Base-by-base conservation (phyloP, 2,888 invertebrate species). In the Tenthredo notha region DNA sequence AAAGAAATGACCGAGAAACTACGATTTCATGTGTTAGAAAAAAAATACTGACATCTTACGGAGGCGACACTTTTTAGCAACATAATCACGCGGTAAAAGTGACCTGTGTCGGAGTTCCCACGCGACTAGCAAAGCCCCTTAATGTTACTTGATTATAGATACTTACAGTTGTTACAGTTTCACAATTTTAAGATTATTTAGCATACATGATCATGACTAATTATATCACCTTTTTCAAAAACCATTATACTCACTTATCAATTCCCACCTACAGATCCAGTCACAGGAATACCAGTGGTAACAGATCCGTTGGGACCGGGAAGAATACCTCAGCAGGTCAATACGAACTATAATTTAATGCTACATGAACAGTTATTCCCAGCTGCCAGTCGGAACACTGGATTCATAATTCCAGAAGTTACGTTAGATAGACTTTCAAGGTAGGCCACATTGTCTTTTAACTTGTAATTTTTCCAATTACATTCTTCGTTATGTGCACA, bases 351-450 rank as follows among this genome's bases (percentile, higher is more conserved):
- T 93, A 98, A 98, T 94, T 95, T 96, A 90, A 95, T 97, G 92
- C 94, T 98, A 40, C 97, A 97, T 92, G 95, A 96, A 87, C 96
- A 97, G 93, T 95, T 97, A 87, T 96, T 97, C 93, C 96, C 97
- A 18, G 95, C 96, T 88, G 94, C 91, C 47, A 92, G 90, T 88
- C 92, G 91, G 33, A 87, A 86, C 0, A 90, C 90, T 7, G 92
- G 90, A 85, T 92, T 90, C 50, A 90, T 92, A 40, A 90, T 93
- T 85, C 91, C 93, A 61, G 93, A 93, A 89, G 90, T 91, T 7
- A 91, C 91, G 54, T 86, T 92, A 85, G 92, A 93, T 75, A 91
- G 92, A 88, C 86, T 93, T 58, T 93, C 93, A 29, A 92, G 93
- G 93, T 93, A 89, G 88, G 78, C 61, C 40, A 54, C 50, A 75